Conservation (phyloP, 2,797 vertebrate genomes). For the Austrolebias charrua region DNA sequence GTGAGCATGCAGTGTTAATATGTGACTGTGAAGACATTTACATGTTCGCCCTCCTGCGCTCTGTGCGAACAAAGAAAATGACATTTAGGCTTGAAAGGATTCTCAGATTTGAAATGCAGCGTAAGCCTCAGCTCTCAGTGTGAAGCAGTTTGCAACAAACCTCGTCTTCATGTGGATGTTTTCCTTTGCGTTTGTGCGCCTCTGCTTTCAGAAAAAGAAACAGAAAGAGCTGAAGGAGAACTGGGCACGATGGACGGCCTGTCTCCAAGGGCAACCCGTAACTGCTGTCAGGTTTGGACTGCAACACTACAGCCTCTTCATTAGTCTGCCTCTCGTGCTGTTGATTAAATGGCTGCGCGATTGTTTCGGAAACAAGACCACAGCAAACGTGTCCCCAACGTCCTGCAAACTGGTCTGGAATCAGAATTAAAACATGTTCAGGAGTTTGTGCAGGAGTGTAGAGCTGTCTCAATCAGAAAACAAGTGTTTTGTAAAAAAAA, state of each 20-base stretch:
- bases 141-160: constrained; percentile 7
- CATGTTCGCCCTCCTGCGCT: constrained; percentile 2
- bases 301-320: constrained; percentile 56
- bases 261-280: constrained; percentile 82
- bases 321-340: constrained; percentile 41
- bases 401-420: constrained; percentile 18
- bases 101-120: not conserved
- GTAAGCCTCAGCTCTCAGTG: constrained; percentile 7
- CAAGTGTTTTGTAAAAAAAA: no score
- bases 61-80: no score
- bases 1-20: constrained; percentile 3
- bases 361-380: constrained; percentile 39
- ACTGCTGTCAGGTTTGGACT: constrained; percentile 84
- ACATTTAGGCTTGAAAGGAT: not conserved
- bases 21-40: constrained; percentile 10
- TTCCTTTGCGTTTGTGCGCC: constrained; percentile 15
- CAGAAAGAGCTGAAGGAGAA: constrained; percentile 74
- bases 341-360: constrained; percentile 32
- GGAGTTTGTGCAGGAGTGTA: no score
- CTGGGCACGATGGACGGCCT: constrained; percentile 87
- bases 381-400: constrained; percentile 28
- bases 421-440: not conserved
- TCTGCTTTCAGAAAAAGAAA: constrained; percentile 72
- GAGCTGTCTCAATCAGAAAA: no score
- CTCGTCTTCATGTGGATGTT: constrained; percentile 15